These are phyloP conservation scores for Lepidostoma basale DNA, from an alignment of 1,140 invertebrate genomes.

Conservation along the genomic window DNA sequence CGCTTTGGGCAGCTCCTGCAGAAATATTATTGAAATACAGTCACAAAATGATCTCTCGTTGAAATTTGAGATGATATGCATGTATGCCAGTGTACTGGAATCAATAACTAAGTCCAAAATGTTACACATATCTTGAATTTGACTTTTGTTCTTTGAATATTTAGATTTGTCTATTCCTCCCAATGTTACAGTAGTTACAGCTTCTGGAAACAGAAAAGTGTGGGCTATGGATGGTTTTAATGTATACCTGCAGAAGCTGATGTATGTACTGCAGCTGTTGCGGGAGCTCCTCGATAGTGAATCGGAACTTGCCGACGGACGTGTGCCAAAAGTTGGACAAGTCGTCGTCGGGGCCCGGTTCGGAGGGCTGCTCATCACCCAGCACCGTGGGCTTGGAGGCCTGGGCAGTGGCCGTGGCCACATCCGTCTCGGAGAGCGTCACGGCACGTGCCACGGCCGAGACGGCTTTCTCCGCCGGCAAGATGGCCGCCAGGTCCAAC, in stretches of 20 bases:
- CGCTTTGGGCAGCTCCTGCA: constrained; percentile 78
- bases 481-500: constrained; percentile 79
- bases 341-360: constrained; percentile 71
- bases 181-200: too few relatives aligned
- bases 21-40: neutral
- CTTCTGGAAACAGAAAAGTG: too few relatives aligned
- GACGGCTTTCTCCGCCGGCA: constrained; percentile 81
- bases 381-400: constrained; percentile 71
- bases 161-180: too few relatives aligned
- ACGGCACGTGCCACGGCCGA: constrained; percentile 83
- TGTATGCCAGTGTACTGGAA: too few relatives aligned
- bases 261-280: constrained; percentile 92
- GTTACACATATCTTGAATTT: too few relatives aligned
- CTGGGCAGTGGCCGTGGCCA: constrained; percentile 69
- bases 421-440: constrained; percentile 87
- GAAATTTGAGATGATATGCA: too few relatives aligned
- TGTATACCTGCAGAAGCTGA: constrained; percentile 87
- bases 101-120: too few relatives aligned
- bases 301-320: constrained; percentile 89
- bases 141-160: too few relatives aligned
- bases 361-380: constrained; percentile 71
- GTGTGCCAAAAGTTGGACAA: constrained; percentile 88
- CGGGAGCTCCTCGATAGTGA: constrained; percentile 89
- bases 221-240: too few relatives aligned
- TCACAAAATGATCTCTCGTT: too few relatives aligned